Conservation (phyloP, 2,797 vertebrate genomes). For the Discoglossus pictus region DNA sequence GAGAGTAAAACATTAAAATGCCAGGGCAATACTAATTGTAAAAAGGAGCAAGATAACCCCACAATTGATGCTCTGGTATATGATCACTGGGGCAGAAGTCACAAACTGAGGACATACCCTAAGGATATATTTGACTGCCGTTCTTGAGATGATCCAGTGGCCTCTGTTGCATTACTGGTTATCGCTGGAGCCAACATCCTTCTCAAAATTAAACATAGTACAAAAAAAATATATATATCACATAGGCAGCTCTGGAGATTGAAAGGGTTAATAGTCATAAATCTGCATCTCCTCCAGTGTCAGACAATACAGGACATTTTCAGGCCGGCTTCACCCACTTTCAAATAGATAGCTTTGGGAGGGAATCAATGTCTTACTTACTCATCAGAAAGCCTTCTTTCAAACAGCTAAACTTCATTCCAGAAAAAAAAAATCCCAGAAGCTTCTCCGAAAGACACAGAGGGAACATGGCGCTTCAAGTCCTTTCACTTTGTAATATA, state of each 20-base stretch:
- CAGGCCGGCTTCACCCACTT: slow-evolving; percentile 12
- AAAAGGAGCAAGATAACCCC: background rate
- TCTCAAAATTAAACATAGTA: background rate
- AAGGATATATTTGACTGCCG: background rate
- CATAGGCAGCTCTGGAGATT: slow-evolving; percentile 21
- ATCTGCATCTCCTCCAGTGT: slow-evolving; percentile 42
- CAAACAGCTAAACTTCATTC: slow-evolving; percentile 11
- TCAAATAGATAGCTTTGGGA: slow-evolving; percentile 3
- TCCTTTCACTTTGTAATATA: slow-evolving; percentile 36
- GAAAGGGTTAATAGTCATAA: slow-evolving; percentile 19
- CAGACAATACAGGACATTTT: slow-evolving; percentile 28
- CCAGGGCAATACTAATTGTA: background rate
- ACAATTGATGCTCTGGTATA: background rate
- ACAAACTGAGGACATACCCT: background rate
- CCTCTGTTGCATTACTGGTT: background rate
- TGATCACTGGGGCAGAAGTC: slow-evolving; percentile 1
- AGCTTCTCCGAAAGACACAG: slow-evolving; percentile 22
- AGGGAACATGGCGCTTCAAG: slow-evolving; percentile 17
- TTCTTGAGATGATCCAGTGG: background rate
- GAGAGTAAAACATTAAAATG: background rate
- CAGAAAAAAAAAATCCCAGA: slow-evolving; percentile 1
- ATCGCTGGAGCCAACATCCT: background rate
- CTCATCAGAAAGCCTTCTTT: background rate
- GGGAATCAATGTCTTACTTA: background rate
- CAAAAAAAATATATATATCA: slow-evolving; percentile 13